phyloP scores from a whole-genome alignment of 2,888 invertebrate genomes.

The Scelioninae gen. 2 region DNA sequence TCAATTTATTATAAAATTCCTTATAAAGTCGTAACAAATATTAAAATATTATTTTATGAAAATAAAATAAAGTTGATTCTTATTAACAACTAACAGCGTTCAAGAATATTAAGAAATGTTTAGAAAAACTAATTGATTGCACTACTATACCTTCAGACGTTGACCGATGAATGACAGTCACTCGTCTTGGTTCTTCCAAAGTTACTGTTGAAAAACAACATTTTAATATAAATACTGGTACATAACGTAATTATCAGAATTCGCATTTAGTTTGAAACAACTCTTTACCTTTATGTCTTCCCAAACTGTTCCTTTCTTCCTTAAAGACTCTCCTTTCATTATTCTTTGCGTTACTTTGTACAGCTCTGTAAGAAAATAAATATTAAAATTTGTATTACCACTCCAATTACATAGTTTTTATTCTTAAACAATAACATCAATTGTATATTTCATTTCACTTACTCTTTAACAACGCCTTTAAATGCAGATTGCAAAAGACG shows the following conservation, averaged over 20 bases:
- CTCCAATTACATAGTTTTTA: neutral
- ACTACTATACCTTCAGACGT: conserved; percentile 46
- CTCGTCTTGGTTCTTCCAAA: conserved; percentile 39
- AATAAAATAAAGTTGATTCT: too few species aligned
- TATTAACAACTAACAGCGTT: too few species aligned
- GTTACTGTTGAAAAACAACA: conserved; percentile 31
- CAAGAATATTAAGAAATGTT: neutral
- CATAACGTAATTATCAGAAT: neutral
- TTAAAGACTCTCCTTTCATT: conserved; percentile 69
- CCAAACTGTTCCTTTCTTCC: conserved; percentile 59
- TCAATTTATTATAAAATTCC: neutral
- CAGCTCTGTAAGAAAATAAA: conserved; percentile 65
- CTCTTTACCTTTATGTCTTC: conserved; percentile 67
- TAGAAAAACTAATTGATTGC: neutral
- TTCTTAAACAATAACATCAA: neutral
- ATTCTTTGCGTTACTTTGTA: conserved; percentile 70
- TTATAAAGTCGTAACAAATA: neutral
- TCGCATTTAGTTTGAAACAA: neutral
- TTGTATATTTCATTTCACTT: conserved; percentile 61
- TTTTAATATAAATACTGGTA: conserved; percentile 10
- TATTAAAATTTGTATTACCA: neutral
- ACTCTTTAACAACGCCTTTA: conserved; percentile 77
- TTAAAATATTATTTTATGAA: neutral
- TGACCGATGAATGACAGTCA: conserved; percentile 41
- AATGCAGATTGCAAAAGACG: conserved; percentile 77